Percentiles rank a stretch among this genome's conserved stretches.
phyloP scores from a whole-genome alignment of 2,113 vertebrate species.

The Rostratula benghalensis region DNA sequence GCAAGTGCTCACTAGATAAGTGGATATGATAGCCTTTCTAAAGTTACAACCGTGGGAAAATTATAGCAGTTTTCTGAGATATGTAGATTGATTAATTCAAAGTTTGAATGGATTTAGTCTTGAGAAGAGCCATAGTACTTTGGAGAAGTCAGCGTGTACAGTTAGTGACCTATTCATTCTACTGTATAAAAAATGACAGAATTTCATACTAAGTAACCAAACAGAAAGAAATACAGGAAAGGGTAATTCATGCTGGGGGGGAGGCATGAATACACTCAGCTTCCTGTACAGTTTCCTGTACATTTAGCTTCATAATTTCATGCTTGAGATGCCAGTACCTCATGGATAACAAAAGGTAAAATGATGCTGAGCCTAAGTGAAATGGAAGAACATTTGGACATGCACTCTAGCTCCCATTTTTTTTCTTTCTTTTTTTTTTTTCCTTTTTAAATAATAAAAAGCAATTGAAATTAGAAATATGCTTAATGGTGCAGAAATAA shows the following conservation, averaged over 20 bases:
- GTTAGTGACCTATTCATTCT: neutral
- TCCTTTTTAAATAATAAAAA: neutral
- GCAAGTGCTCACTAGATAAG: neutral
- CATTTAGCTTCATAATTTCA: conserved; percentile 58
- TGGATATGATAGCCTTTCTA: neutral
- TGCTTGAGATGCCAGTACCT: conserved; percentile 23
- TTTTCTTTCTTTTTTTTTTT: neutral
- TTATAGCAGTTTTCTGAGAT: neutral
- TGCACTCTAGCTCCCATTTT: neutral
- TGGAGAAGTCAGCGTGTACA: neutral
- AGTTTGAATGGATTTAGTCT: neutral
- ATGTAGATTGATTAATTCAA: neutral
- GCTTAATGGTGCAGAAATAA: neutral
- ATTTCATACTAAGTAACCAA: neutral
- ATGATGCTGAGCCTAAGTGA: neutral
- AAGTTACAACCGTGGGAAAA: neutral
- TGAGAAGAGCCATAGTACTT: neutral
- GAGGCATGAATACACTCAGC: too few species aligned
- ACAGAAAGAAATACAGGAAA: neutral
- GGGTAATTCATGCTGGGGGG: neutral
- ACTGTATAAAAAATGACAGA: neutral
- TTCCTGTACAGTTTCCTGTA: conserved; percentile 18
- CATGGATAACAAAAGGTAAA: conserved; percentile 18
- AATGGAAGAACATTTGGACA: neutral
- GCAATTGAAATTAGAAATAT: neutral